Evolutionary conservation across 2,113 vertebrate species (phyloP), one percentile per base, ranked within the genome.

Genomic region (Channa argus): DNA sequence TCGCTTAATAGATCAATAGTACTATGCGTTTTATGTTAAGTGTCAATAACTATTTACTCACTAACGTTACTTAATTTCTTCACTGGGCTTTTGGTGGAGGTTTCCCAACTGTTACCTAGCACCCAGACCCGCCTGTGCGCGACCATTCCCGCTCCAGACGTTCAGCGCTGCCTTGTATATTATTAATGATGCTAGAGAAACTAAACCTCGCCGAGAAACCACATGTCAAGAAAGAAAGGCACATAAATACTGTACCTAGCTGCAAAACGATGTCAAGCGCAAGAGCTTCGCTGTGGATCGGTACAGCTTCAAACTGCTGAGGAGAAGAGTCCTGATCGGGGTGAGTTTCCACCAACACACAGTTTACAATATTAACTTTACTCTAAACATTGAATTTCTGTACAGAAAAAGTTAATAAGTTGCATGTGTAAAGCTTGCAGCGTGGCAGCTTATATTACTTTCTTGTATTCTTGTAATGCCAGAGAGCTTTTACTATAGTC

Each of bases 101-200:
- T 36, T 55, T 71, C 53, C 13, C 6, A 3, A 3, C 2, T 36
- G 84, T 88, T 81, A 33, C 91, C 65, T 14, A 71, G 90, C 84
- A 90, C 90, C 91, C 49, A 79, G 50, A 68, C 66, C 77, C 56
- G 63, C 76, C 82, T 58, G 61, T 2, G 52, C 39, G 49, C 52
- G 54, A 72, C 49, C 56, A 56, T 69, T 55, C 39, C 64, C 13
- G 54, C 44, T 79, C 58, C 90, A 90, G 87, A 87, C 79, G 83
- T 44, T n/a, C 82, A 83, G 80, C 77, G 77, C 50, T 47, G 37
- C 50, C n/a, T 12, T 50, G 50, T 90, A 9, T 67, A 93, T 91
- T 84, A 91, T 91, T 92, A 54, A 92, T 90, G 82, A 80, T 61
- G 52, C 49, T 41, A 52, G 71, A 55, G 87, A 88, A 80, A 80